Base-by-base conservation (phyloP, 2,113 vertebrate species). In the Dasyornis broadbenti region DNA sequence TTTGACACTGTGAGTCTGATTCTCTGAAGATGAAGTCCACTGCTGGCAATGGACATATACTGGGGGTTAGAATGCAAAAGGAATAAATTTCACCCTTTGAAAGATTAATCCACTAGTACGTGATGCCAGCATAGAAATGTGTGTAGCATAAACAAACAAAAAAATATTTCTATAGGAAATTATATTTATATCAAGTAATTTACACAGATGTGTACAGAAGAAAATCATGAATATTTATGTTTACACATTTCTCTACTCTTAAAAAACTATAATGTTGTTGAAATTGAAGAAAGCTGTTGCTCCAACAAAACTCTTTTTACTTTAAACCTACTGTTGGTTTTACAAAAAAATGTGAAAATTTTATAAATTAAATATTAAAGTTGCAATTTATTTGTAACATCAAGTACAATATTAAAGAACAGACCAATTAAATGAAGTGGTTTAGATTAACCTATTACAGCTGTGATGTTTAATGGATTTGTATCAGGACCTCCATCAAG, bases 41-140 rank as follows among this genome's bases (percentile, higher is more conserved):
- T 97, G 92, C 96, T 97, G 96, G 89, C 96, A 95, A 97, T 95
- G 96, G 96, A 92, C 91, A 7, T 78, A 7, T 78, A 54, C 15
- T 60, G 63, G 61, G 57, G 40, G 11, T 80, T 88, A 72, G 60
- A 94, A 71, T 52, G 30, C 33, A 78, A 90, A 91, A 65, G 28
- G 47, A 44, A 52, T 86, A 83, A 60, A 86, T 86, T 60, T 86
- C 40, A 28, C 37, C 88, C 42, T 86, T 71, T 56, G 80, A 69
- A 73, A 86, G 70, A 70, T 86, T 75, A 72, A 85, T 82, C 5
- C 15, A 26, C 42, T 93, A 78, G 44, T 73, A 24, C 10, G 3
- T 28, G n/a, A 75, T 95, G 94, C 85, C 89, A 97, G 92, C 81
- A 54, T 63, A 89, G 65, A 84, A 83, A 28, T 92, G 30, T 45